Evolutionary conservation across 64 coral and sea anemone species (phyloP), one percentile per base, ranked within the genome.

Genomic region (Montipora capricornis): DNA sequence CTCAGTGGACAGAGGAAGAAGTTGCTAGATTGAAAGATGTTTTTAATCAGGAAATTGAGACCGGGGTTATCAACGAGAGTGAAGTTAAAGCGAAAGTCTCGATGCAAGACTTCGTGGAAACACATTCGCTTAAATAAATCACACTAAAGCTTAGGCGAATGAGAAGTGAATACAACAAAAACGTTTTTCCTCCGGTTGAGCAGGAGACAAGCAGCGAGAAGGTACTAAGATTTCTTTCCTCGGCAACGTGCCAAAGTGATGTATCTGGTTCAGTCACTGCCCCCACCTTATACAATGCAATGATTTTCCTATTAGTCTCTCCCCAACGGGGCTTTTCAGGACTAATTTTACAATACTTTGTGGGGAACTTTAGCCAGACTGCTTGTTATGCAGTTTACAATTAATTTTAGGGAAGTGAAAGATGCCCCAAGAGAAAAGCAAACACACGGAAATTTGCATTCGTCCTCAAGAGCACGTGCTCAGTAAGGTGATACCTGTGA

Each of bases 1-100:
- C 14, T 64, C 61, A 87, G 82, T 86, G 59, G 82, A 93, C 91
- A 61, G 74, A 51, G 82, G 58, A 73, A 84, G 91, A 78, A 78
- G 85, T 82, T 62, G 71, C 52, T 71, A 76, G 46, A 52, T 93
- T 66, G 81, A 92, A 86, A 16, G 37, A 78, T 51, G 55, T 92
- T 26, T 92, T 92, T 19, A 51, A 73, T 49, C 19, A 66, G 13
- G 90, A 92, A 37, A 66, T 92, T 82, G 68, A 92, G 67, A 83
- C 90, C 60, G 90, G 80, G 15, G 68, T 47, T 58, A 84, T 92
- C 19, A 84, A 68, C 16, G 50, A 92, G 29, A 69, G 44, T 47
- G 73, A 60, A 60, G 90, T 85, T 73, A 74, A 74, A 53, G 80
- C 50, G 26, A 92, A 83, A 92, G 61, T 92, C 26, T 19, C 17